Conservation (phyloP, 2,113 vertebrate genomes). For the Urocynchramus pylzowi region DNA sequence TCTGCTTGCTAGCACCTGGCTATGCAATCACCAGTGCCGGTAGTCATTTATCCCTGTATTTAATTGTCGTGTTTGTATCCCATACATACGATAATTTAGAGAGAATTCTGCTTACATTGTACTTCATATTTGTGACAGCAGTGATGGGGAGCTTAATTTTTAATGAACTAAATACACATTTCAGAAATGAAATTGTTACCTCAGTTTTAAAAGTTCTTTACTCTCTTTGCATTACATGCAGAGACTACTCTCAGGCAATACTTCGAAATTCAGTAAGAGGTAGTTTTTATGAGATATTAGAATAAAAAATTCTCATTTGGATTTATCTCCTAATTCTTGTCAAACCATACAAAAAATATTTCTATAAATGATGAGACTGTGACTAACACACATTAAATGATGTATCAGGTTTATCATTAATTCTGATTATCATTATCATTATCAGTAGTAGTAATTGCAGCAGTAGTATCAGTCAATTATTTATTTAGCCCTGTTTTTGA, state of each 20-base stretch:
- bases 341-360: not conserved
- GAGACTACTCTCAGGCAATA: not conserved
- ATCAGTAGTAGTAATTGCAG: not conserved
- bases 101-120: not conserved
- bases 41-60: not conserved
- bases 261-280: not conserved
- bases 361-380: not conserved
- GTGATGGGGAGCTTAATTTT: not conserved
- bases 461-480: not conserved
- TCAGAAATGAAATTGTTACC: not conserved
- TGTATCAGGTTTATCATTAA: not conserved
- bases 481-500: not conserved
- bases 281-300: not conserved
- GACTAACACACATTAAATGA: not conserved
- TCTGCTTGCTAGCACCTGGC: not conserved
- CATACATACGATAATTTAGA: constrained; percentile 35
- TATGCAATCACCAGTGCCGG: not conserved
- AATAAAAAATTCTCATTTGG: not conserved
- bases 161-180: not conserved
- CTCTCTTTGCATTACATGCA: not conserved
- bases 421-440: not conserved
- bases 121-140: not conserved
- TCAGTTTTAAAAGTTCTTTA: not conserved
- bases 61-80: not conserved
- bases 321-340: not conserved